A percentile compares a stretch with the other conserved stretches of the same genome.
Conservation (phyloP, 1,140 invertebrate species). For the Eumeta japonica region DNA sequence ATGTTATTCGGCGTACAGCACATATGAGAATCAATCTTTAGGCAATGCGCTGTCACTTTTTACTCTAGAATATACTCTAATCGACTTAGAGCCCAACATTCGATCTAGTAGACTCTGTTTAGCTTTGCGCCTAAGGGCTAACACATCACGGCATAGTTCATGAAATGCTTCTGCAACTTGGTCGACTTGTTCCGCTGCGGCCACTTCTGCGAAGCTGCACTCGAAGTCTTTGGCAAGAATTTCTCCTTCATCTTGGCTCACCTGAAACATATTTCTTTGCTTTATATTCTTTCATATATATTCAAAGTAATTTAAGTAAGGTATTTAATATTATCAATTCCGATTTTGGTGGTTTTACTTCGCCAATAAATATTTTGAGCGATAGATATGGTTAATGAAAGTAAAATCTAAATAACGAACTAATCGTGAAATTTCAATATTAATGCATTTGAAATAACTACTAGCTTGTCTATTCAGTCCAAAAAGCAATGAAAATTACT, state of each 20-base stretch:
- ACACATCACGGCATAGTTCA: slow-evolving; percentile 78
- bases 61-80: slow-evolving; percentile 73
- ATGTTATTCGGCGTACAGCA: neutral
- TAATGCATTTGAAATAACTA: too few species aligned
- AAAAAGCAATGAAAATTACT: too few species aligned
- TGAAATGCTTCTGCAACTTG: slow-evolving; percentile 81
- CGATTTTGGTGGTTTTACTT: too few species aligned
- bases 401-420: too few species aligned
- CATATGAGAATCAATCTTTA: slow-evolving; percentile 63
- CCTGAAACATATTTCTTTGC: slow-evolving; percentile 61
- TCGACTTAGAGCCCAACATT: slow-evolving; percentile 75
- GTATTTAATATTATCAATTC: too few species aligned
- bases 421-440: too few species aligned
- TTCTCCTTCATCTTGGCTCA: slow-evolving; percentile 83
- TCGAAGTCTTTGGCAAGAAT: slow-evolving; percentile 85
- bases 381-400: too few species aligned
- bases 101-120: slow-evolving; percentile 80
- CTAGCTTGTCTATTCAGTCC: too few species aligned
- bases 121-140: slow-evolving; percentile 72
- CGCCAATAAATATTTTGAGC: too few species aligned
- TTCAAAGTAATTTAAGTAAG: neutral
- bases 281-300: too few species aligned
- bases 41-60: slow-evolving; percentile 83
- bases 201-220: slow-evolving; percentile 85
- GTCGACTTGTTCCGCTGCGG: slow-evolving; percentile 81